Evolutionary conservation across 1,140 invertebrate species (phyloP), one percentile per base, ranked within the genome.

Genomic region (Paralvinella palmiformis): DNA sequence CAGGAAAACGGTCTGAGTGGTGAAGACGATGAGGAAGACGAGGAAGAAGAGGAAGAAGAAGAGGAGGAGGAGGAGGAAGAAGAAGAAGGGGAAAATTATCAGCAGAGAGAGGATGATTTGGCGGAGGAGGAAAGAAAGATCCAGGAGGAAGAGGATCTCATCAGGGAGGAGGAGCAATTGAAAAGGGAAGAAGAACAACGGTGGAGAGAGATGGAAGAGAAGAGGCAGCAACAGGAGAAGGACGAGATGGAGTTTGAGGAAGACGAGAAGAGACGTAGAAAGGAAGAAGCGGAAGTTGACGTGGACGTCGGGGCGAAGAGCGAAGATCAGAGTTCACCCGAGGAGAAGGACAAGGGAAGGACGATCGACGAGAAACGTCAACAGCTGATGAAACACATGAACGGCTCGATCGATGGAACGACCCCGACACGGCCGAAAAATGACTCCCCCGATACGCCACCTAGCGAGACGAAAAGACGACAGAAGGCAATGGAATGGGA

Each of bases 61-160:
- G 53, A 56, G 20, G 3, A 32, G 27, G 33, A 57, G 35, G 55
- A 57, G 35, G 33, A 31, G 6, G n/a, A 57, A 36, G 55, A 57
- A 31, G 55, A 57, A 33, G 55, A 57, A 20, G 55, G 35, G 3
- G 35, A 13, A 41, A 13, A 41, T 41, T 10, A 10, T 13, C 37
- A n/a, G n/a, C 10, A 41, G n/a, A n/a, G n/a, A n/a, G 37, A 41
- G 37, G 37, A 41, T 10, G 37, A 41, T 10, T n/a, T 10, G 37
- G n/a, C n/a, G 10, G 37, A 13, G n/a, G 37, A 10, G 10, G 37
- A 57, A 32, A 31, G 27, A 32, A 57, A 27, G 27, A 57, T 22
- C 29, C 20, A 36, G 20, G 55, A 56, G 13, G 53, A 56, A 20
- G 53, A 29, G 53, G 20, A 56, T n/a, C n/a, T n/a, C n/a, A n/a